Conservation (phyloP, 2,888 invertebrate species). For the Parnassius smintheus region DNA sequence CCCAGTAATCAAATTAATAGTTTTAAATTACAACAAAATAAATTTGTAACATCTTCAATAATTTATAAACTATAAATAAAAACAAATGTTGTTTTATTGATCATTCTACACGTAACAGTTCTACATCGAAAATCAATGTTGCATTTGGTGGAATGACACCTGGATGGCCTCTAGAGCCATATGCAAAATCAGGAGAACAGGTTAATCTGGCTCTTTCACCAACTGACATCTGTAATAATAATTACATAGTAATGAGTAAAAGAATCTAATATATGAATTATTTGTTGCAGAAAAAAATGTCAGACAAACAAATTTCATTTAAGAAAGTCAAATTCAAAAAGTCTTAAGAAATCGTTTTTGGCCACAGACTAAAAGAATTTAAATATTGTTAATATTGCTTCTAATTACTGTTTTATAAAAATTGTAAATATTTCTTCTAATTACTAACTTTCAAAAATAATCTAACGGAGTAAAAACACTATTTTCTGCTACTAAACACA, state of each 20-base stretch:
- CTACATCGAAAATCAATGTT: constrained; percentile 97
- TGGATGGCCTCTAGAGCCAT: constrained; percentile 95
- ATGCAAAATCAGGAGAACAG: constrained; percentile 97
- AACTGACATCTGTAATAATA: constrained; percentile 88
- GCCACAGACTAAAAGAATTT: too few species aligned
- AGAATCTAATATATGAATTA: too few species aligned
- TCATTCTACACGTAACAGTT: constrained; percentile 93
- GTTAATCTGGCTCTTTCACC: constrained; percentile 96
- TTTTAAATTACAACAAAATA: constrained; percentile 4
- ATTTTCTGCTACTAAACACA: too few species aligned
- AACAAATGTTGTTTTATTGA: not conserved
- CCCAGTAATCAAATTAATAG: constrained; percentile 2
- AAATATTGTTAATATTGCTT: too few species aligned
- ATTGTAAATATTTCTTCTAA: too few species aligned
- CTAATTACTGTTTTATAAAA: too few species aligned
- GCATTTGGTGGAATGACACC: constrained; percentile 97
- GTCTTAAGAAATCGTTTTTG: too few species aligned
- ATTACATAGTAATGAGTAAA: not conserved
- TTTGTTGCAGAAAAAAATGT: too few species aligned
- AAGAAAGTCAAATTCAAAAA: too few species aligned
- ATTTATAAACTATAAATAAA: constrained; percentile 14
- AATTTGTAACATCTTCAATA: constrained; percentile 12
- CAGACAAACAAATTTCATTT: too few species aligned
- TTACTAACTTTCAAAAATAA: too few species aligned
- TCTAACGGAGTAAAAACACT: too few species aligned